phyloP scores from a whole-genome alignment of 1,140 invertebrate species.

The Drosophila pachea region DNA sequence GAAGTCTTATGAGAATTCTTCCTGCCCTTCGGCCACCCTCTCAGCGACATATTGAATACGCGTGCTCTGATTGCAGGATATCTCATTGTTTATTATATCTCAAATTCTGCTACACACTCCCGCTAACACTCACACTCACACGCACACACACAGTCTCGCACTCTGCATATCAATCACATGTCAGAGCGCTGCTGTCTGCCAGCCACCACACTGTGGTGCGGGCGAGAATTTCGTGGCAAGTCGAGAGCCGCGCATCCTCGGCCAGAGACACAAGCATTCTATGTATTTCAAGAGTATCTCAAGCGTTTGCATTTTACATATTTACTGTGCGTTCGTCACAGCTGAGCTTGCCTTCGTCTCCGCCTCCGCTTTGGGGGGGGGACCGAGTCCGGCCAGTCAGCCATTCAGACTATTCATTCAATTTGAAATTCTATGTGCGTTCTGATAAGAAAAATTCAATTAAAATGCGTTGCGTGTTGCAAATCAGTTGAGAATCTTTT shows the following conservation, averaged over 20 bases:
- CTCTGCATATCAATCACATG: constrained; percentile 72
- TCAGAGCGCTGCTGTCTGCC: constrained; percentile 63
- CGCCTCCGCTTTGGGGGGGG: neutral
- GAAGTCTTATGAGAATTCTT: no score
- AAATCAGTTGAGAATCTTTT: constrained; percentile 61
- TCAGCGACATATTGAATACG: no score
- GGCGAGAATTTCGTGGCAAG: constrained; percentile 51
- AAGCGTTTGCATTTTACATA: constrained; percentile 70
- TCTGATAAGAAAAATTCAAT: constrained; percentile 65
- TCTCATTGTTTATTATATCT: neutral
- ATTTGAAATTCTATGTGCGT: constrained; percentile 55
- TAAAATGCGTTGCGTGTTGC: constrained; percentile 65
- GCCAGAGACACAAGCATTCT: constrained; percentile 1
- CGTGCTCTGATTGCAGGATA: neutral
- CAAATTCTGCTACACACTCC: constrained; percentile 28
- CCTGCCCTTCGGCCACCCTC: no score
- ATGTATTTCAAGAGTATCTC: constrained; percentile 59
- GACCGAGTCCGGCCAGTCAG: constrained; percentile 2
- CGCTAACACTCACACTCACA: neutral
- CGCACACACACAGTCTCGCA: constrained; percentile 36
- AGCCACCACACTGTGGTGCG: constrained; percentile 57
- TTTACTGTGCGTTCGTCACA: constrained; percentile 55
- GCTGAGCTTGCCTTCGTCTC: constrained; percentile 6
- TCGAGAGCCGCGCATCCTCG: constrained; percentile 19
- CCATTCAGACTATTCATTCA: constrained; percentile 29